A percentile compares a stretch with the other conserved stretches of the same genome.
phyloP scores from a whole-genome alignment of 53 echinoderm and acorn worm species.

The Echinometra lucunter region DNA sequence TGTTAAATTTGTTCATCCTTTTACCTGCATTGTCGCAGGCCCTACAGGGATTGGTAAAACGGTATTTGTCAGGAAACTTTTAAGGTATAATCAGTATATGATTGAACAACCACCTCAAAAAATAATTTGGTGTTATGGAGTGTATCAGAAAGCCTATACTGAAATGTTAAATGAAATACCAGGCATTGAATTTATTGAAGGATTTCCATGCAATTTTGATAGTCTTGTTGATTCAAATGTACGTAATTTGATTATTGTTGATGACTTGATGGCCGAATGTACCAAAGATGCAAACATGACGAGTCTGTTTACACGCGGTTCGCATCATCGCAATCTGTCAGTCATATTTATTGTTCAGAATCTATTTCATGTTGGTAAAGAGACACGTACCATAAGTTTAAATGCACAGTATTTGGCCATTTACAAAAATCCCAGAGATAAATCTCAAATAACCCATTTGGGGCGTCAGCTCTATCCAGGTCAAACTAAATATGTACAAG shows the following conservation, averaged over 20 bases:
- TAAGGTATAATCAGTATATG: conserved; percentile 49
- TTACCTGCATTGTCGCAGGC: conserved; percentile 64
- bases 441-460: conserved; percentile 56
- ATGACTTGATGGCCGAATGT: conserved; percentile 76
- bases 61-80: conserved; percentile 62
- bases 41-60: conserved; percentile 72
- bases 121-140: conserved; percentile 78
- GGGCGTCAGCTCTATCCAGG: conserved; percentile 66
- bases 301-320: conserved; percentile 68
- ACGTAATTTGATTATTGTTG: conserved; percentile 69
- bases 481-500: conserved; percentile 32
- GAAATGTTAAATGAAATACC: conserved; percentile 68
- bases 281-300: conserved; percentile 68
- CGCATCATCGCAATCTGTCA: conserved; percentile 72
- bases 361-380: conserved; percentile 64
- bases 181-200: conserved; percentile 73
- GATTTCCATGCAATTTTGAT: conserved; percentile 68
- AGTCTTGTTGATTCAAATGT: conserved; percentile 61
- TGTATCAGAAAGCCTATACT: conserved; percentile 66
- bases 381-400: conserved; percentile 70
- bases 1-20: conserved; percentile 48
- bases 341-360: conserved; percentile 73
- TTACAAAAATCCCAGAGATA: conserved; percentile 73
- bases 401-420: conserved; percentile 74
- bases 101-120: conserved; percentile 65